Base-by-base conservation (phyloP, 2,888 invertebrate genomes). In the Morinoia aosen region DNA sequence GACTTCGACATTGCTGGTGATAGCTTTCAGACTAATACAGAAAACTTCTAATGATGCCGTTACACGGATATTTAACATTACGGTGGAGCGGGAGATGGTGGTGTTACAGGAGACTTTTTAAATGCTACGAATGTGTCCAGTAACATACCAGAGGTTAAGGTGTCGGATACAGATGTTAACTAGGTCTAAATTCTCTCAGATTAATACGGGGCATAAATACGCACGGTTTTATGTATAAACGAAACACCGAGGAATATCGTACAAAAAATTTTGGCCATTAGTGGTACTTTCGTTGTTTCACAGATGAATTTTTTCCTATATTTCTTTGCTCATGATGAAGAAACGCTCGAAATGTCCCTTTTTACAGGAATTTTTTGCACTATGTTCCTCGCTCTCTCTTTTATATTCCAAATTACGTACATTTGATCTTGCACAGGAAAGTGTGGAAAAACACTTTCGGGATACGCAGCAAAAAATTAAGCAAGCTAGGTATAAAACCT, bases 91-190 rank as follows among this genome's bases (percentile, higher is more conserved):
- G 76, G 76, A 25, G 7, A 76, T 33, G 25, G 76, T 76, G 33
- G 25, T 76, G 25, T 25, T 2, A 25, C 16, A 33, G 76, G 33
- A 76, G 19, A 25, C 12, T 33, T 25, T 76, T 76, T 76, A 14
- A 76, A 76, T 33, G 19, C 76, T 76, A 76, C 19, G 76, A 76
- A 76, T 76, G 25, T 76, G 33, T 16, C 19, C 25, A 33, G 25
- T 33, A 33, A 33, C 2, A 76, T 33, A 25, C 76, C 25, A 76
- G 8, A 76, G 76, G 25, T 76, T 76, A 76, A 8, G 25, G 76
- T 76, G 76, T 76, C 76, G 76, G 76, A 76, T 76, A 76, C 76
- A 76, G 76, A 76, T 76, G 76, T 76, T 48, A 76, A 76, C 76
- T 76, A 76, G 25, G 76, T 19, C 76, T 76, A 76, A 33, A 25